Conservation (phyloP, 2,113 vertebrate genomes). For the Pristiophorus japonicus region DNA sequence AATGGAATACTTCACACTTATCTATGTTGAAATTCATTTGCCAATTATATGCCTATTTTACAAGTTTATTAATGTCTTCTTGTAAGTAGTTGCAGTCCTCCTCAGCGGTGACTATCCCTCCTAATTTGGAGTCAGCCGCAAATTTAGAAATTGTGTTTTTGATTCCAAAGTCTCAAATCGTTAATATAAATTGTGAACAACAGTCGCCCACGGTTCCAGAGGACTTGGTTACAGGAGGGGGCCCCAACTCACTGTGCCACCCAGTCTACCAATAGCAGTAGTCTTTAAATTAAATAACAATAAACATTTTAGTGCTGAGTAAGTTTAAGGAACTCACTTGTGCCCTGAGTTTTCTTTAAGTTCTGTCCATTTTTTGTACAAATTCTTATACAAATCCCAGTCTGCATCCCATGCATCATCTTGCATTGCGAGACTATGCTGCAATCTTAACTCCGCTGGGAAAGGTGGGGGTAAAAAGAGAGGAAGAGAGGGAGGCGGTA, state of each 20-base stretch:
- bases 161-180: too few species aligned
- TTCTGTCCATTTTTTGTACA: constrained; percentile 79
- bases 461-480: constrained; percentile 17
- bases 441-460: constrained; percentile 74
- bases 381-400: constrained; percentile 80
- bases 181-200: too few species aligned
- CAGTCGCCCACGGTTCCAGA: not conserved
- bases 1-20: too few species aligned
- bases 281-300: not conserved
- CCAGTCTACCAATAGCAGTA: too few species aligned
- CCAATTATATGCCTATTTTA: too few species aligned
- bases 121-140: too few species aligned
- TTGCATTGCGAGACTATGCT: constrained; percentile 73
- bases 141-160: too few species aligned
- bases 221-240: not conserved
- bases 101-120: too few species aligned
- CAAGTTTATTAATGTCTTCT: too few species aligned
- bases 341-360: constrained; percentile 72
- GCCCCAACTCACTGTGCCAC: not conserved
- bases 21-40: too few species aligned
- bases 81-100: too few species aligned
- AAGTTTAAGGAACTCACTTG: constrained; percentile 57
- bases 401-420: constrained; percentile 87
- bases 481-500: too few species aligned
- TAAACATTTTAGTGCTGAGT: not conserved